These are phyloP conservation scores for Oreortyx pictus DNA, from an alignment of 2,797 vertebrate species.

Conservation along the genomic window DNA sequence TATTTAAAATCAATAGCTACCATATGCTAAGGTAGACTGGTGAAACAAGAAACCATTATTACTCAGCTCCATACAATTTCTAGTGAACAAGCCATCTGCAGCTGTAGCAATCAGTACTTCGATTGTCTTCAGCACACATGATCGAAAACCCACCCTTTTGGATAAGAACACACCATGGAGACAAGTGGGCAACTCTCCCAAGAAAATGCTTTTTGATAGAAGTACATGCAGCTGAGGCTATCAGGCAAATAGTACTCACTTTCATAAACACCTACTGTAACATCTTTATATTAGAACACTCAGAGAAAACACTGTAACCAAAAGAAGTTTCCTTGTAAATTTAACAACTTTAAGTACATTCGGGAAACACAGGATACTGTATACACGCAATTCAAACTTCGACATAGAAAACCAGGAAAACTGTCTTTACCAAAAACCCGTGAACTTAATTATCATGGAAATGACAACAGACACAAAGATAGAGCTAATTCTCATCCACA, in stretches of 20 bases:
- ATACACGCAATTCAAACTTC: neutral
- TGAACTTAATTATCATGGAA: neutral
- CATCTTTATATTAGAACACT: neutral
- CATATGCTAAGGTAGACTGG: neutral
- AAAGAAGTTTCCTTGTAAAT: neutral
- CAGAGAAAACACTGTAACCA: neutral
- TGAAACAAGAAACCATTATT: neutral
- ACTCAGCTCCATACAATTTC: neutral
- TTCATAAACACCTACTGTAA: neutral
- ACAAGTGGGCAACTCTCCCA: rapidly evolving
- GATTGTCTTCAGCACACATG: neutral
- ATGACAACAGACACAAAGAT: too few species aligned
- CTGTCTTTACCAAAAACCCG: neutral
- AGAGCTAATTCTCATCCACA: too few species aligned
- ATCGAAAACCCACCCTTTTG: neutral
- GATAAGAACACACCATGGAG: neutral
- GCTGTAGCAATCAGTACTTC: rapidly evolving
- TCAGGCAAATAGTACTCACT: neutral
- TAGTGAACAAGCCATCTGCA: neutral
- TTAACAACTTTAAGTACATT: neutral
- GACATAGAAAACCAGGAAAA: neutral
- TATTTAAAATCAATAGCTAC: slow-evolving; percentile 1
- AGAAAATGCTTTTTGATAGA: neutral
- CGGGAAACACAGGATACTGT: neutral
- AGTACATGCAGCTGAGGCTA: neutral